A percentile compares a stretch with the other conserved stretches of the same genome.
phyloP scores from a whole-genome alignment of 1,140 invertebrate genomes.

The Gonatopus flavifemur region DNA sequence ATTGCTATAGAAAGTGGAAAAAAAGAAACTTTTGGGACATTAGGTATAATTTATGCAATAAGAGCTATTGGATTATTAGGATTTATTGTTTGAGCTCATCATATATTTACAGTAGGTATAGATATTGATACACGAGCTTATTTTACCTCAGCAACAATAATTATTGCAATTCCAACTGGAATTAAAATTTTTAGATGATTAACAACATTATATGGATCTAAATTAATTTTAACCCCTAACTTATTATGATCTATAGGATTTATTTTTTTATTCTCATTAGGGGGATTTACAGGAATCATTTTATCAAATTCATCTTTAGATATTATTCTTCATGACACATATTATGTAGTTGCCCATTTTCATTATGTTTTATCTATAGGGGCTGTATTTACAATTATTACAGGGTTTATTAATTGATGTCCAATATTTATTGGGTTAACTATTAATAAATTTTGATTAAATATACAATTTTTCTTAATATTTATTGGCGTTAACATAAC shows the following conservation, averaged over 20 bases:
- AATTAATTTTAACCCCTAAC: background rate
- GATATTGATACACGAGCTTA: conserved; percentile 60
- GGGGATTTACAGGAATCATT: conserved; percentile 66
- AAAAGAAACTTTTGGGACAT: conserved; percentile 62
- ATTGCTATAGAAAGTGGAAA: conserved; percentile 63
- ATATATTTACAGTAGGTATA: conserved; percentile 59
- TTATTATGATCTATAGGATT: background rate
- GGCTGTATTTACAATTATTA: conserved; percentile 72
- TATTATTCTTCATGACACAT: conserved; percentile 64
- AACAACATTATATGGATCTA: conserved; percentile 37
- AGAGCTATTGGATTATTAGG: conserved; percentile 45
- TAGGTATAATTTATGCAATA: conserved; percentile 69
- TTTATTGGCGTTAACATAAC: conserved; percentile 73
- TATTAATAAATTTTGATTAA: too few relatives aligned
- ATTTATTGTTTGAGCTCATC: conserved; percentile 34
- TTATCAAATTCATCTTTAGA: conserved; percentile 70
- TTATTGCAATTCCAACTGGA: conserved; percentile 50
- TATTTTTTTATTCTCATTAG: conserved; percentile 36
- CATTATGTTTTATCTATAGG: conserved; percentile 62
- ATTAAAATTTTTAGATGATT: conserved; percentile 31
- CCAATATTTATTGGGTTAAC: conserved; percentile 64
- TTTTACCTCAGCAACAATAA: conserved; percentile 61
- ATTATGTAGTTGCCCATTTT: conserved; percentile 66
- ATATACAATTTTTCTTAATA: conserved; percentile 64
- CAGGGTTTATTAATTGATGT: conserved; percentile 68